Base-by-base conservation (phyloP, 1,140 invertebrate species). In the Drosophila lacteicornis region DNA sequence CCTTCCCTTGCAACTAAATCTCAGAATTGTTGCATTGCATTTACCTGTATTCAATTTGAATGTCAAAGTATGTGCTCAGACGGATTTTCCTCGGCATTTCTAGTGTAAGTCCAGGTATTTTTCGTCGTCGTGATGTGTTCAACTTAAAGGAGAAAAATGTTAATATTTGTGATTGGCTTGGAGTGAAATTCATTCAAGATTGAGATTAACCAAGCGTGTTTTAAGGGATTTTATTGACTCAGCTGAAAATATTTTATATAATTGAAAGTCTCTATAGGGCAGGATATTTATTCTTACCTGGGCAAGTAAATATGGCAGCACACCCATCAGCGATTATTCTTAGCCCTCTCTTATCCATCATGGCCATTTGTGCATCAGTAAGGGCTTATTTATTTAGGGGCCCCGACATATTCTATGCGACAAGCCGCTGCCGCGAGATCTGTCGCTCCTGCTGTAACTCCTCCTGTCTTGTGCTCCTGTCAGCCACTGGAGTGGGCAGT, bases 341-440 rank as follows among this genome's bases (percentile, higher is more conserved):
- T 12, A 25, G 36, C 19, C 36, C 27, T 49, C 25, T 15, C 27
- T 11, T 9, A 40, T 61, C 45, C 19, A 40, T 45, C 33, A 36
- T 38, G 50, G 33, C 36, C 22, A 47, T 55, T 49, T 56, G 49
- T 63, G 45, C 40, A 80, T 61, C 66, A 60, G 55, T 78, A 43
- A 75, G 38, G 11, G 49, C 25, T 79, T 87, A 69, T 77, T 86
- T 86, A 86, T 87, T 82, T 86, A 76, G 60, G 56, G 40, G 51
- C 43, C 70, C 60, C 59, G 65, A 81, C 68, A 77, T 69, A 65
- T 75, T 61, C 30, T 62, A 62, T 67, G 65, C 47, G 79, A 69
- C 75, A 82, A 86, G 53, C 51, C 25, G 45, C 27, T 49, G 27
- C 40, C 33, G 56, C 33, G 40, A 67, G 73, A 75, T 86, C 69